Conservation (phyloP, 2,113 vertebrate species). For the Vulpes ferrilata region DNA sequence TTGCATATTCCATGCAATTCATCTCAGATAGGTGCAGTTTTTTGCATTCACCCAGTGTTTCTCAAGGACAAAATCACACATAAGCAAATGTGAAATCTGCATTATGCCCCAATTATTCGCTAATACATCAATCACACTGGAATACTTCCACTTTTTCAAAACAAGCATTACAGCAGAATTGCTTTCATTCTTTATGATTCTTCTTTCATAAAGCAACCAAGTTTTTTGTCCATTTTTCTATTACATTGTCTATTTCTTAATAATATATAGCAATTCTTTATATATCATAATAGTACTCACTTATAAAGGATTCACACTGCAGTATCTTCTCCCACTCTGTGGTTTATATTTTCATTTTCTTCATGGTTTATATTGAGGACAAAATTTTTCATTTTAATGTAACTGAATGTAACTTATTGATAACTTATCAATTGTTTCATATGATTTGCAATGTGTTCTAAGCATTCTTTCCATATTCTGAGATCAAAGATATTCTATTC, state of each 20-base stretch:
- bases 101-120: not conserved
- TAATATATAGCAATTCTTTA: slow-evolving; percentile 16
- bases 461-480: not conserved
- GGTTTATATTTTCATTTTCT: not conserved
- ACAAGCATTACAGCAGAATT: slow-evolving; percentile 6
- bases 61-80: not conserved
- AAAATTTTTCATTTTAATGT: slow-evolving; percentile 59
- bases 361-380: slow-evolving; percentile 33
- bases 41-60: slow-evolving; percentile 1
- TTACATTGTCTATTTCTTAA: not conserved
- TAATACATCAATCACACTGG: not conserved
- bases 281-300: not conserved
- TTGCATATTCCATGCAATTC: not conserved
- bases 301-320: not conserved
- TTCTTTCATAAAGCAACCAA: slow-evolving; percentile 22
- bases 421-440: not conserved
- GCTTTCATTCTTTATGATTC: not conserved
- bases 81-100: not conserved
- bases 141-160: slow-evolving; percentile 48
- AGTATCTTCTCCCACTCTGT: slow-evolving; percentile 7
- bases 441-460: not conserved
- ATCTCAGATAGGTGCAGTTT: not conserved
- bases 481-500: not conserved
- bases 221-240: not conserved
- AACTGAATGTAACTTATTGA: not conserved